phyloP scores from a whole-genome alignment of 35 echinoderm and acorn worm genomes.

The Heliocidaris erythrogramma region DNA sequence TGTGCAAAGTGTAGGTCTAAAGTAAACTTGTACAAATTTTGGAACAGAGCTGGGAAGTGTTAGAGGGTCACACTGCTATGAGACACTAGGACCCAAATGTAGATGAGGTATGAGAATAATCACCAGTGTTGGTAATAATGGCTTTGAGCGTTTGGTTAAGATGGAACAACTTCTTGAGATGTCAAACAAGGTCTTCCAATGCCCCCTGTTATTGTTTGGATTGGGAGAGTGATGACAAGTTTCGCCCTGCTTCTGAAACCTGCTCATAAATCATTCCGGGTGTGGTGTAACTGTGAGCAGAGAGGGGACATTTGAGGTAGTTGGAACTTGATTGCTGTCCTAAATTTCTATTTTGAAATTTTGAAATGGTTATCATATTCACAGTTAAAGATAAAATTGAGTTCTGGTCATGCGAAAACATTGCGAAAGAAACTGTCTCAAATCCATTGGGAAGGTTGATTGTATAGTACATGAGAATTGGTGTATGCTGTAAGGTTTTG shows the following conservation, averaged over 20 bases:
- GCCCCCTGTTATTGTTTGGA: not conserved
- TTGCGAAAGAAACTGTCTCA: no score
- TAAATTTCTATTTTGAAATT: no score
- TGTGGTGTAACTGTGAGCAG: not conserved
- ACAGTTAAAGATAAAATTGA: no score
- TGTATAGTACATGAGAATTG: no score
- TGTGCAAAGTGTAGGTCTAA: no score
- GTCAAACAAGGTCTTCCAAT: not conserved
- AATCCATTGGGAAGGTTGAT: no score
- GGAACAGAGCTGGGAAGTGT: no score
- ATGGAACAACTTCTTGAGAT: not conserved
- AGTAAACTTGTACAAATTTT: no score
- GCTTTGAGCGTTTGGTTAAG: not conserved
- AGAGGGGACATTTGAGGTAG: not conserved
- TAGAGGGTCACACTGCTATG: no score
- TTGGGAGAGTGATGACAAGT: constrained; percentile 1
- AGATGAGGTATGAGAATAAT: not conserved
- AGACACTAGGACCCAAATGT: not conserved
- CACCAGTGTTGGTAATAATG: not conserved
- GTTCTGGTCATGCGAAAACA: no score
- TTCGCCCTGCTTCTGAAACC: not conserved
- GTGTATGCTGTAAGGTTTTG: no score
- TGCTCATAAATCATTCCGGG: not conserved
- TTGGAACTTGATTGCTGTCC: not conserved
- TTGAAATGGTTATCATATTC: no score